Conservation (phyloP, 1,140 invertebrate genomes). For the Chymomyza costata region DNA sequence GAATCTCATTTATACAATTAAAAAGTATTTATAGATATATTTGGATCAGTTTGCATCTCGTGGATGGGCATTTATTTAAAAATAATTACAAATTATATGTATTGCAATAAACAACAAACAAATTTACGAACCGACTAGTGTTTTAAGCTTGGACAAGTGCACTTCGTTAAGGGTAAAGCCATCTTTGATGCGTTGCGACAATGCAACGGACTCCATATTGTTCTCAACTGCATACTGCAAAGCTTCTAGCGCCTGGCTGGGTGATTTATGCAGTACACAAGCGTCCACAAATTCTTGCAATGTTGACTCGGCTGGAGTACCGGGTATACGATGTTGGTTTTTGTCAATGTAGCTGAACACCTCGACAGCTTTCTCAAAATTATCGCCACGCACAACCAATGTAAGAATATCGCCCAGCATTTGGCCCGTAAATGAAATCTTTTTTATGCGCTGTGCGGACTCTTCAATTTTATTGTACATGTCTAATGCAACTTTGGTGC, state of each 20-base stretch:
- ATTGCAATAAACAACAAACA: slow-evolving; percentile 31
- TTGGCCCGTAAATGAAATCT: slow-evolving; percentile 78
- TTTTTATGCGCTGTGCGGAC: slow-evolving; percentile 47
- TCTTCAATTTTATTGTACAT: slow-evolving; percentile 77
- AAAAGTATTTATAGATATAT: slow-evolving; percentile 8
- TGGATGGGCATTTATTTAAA: slow-evolving; percentile 10
- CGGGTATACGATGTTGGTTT: slow-evolving; percentile 76
- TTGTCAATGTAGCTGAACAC: slow-evolving; percentile 77
- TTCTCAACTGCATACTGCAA: slow-evolving; percentile 78
- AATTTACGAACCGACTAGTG: slow-evolving; percentile 72
- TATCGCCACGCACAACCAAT: slow-evolving; percentile 75
- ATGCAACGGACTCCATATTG: slow-evolving; percentile 75
- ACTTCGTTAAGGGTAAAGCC: slow-evolving; percentile 76
- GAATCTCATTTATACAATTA: slow-evolving; percentile 16
- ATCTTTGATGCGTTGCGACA: slow-evolving; percentile 75
- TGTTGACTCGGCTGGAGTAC: slow-evolving; percentile 76
- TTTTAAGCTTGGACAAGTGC: slow-evolving; percentile 76
- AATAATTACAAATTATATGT: slow-evolving; percentile 16
- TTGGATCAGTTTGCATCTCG: no score
- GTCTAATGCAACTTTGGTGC: slow-evolving; percentile 77
- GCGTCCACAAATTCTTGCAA: slow-evolving; percentile 76
- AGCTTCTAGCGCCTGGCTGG: slow-evolving; percentile 75
- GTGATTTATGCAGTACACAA: slow-evolving; percentile 76
- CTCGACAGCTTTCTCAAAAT: slow-evolving; percentile 76
- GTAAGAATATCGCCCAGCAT: slow-evolving; percentile 78